Evolutionary conservation across 2,888 invertebrate genomes (phyloP).

Genomic region (Synanthedon vespiformis): DNA sequence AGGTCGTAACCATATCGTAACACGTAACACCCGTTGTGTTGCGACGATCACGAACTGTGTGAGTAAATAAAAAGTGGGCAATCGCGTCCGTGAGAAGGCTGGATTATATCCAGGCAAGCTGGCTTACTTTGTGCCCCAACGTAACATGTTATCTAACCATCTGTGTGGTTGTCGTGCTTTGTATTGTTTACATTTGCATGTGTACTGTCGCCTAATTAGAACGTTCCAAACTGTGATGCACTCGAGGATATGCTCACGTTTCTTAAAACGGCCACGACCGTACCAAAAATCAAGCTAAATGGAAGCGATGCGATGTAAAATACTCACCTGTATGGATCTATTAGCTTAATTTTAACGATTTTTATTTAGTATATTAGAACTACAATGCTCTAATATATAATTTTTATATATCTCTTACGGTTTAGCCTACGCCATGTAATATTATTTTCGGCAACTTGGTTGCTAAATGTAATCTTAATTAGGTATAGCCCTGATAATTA

Average conservation of each 20-base stretch:
- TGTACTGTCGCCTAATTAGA: not conserved
- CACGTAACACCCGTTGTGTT: conserved; percentile 20
- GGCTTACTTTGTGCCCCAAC: not conserved
- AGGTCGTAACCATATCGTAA: conserved; percentile 13
- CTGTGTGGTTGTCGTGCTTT: not conserved
- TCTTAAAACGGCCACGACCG: too few relatives aligned
- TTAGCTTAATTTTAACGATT: too few relatives aligned
- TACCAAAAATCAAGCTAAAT: too few relatives aligned
- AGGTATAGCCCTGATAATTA: too few relatives aligned
- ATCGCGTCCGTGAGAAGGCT: conserved; percentile 7
- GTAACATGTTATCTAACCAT: not conserved
- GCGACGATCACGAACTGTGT: conserved; percentile 17
- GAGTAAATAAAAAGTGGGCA: conserved; percentile 14
- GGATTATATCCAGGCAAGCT: not conserved
- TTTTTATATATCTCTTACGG: too few relatives aligned
- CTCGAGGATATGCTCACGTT: not conserved
- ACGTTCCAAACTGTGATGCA: not conserved
- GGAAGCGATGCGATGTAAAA: too few relatives aligned
- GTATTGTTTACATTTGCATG: not conserved
- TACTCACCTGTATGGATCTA: too few relatives aligned
- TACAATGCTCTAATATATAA: too few relatives aligned
- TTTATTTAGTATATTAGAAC: too few relatives aligned
- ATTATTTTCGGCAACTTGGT: too few relatives aligned
- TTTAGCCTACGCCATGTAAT: too few relatives aligned
- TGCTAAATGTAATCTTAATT: too few relatives aligned